Evolutionary conservation across 1,140 invertebrate species (phyloP), one percentile per base, ranked within the genome.

Genomic region (Rhagoletis pomonella): DNA sequence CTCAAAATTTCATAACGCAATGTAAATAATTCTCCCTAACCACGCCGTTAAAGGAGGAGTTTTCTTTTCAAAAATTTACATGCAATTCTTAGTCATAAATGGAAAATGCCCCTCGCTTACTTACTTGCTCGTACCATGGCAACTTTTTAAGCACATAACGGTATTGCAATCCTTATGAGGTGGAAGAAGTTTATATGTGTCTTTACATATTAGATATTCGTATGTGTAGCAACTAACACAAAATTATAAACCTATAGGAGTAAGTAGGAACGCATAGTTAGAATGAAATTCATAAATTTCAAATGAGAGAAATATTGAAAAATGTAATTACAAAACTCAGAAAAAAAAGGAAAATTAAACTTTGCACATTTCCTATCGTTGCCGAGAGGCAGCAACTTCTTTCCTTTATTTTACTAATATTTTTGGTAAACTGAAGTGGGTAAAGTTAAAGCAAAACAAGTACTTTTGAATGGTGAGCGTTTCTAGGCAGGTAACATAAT

Each of bases 1-100:
- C 84, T 86, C 88, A 84, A 44, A 84, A 86, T 59, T 87, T 84
- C 88, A 84, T 87, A 87, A 69, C 86, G 85, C 87, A 88, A 88
- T 84, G 69, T 81, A 81, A 81, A 81, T 87, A 60, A 81, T 55
- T 81, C 47, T 81, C 73, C 73, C 73, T 19, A 81, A 81, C 73
- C 73, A 50, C 73, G 73, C 73, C 73, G 73, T 81, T 81, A 81
- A 81, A 81, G 73, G 73, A 81, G 73, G 73, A 81, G 73, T 81
- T 81, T 81, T 50, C 42, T 81, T 77, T 42, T 47, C 44, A 81
- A 67, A 67, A 81, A 81, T 81, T 81, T 81, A 81, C 73, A 81
- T 81, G 73, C 44, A 81, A 81, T 81, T 81, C 42, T 42, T 81
- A 81, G 73, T 81, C 47, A 81, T 81, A 81, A 81, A 81, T 55